These are phyloP conservation scores for Dioctria linearis DNA, from an alignment of 2,888 invertebrate genomes.

Conservation along the genomic window DNA sequence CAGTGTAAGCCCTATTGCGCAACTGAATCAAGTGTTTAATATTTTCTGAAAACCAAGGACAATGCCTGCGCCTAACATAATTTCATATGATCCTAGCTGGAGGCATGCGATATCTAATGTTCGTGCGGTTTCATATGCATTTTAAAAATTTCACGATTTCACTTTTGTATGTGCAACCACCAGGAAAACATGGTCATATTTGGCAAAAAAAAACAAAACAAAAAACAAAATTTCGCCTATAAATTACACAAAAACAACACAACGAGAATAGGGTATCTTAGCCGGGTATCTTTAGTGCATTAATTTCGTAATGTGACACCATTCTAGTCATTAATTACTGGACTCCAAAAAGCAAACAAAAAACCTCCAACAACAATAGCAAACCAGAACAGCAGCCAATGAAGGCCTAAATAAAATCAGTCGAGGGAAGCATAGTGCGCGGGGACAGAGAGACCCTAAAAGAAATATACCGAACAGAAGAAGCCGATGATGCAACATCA, in stretches of 20 bases:
- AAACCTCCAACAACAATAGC: background rate
- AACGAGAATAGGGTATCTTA: conserved; percentile 23
- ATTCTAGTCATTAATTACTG: conserved; percentile 50
- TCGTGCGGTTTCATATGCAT: no score
- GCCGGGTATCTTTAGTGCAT: conserved; percentile 44
- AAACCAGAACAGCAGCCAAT: background rate
- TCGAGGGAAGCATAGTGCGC: background rate
- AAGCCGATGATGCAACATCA: conserved; percentile 33
- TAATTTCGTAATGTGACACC: conserved; percentile 56
- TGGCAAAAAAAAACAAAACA: no score
- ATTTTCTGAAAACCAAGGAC: no score
- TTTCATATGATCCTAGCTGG: no score
- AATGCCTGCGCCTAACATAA: no score
- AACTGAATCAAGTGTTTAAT: no score
- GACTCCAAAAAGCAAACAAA: conserved; percentile 26
- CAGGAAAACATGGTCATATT: no score
- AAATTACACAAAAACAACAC: conserved; percentile 49
- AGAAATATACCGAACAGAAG: conserved; percentile 18
- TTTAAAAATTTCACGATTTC: no score
- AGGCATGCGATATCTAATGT: no score
- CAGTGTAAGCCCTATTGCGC: no score
- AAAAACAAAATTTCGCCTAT: no score
- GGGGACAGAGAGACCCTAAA: background rate
- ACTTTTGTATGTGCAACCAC: no score
- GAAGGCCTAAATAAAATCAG: background rate